Evolutionary conservation across 2,113 vertebrate genomes (phyloP).

Genomic region (Ceyx melanurus): DNA sequence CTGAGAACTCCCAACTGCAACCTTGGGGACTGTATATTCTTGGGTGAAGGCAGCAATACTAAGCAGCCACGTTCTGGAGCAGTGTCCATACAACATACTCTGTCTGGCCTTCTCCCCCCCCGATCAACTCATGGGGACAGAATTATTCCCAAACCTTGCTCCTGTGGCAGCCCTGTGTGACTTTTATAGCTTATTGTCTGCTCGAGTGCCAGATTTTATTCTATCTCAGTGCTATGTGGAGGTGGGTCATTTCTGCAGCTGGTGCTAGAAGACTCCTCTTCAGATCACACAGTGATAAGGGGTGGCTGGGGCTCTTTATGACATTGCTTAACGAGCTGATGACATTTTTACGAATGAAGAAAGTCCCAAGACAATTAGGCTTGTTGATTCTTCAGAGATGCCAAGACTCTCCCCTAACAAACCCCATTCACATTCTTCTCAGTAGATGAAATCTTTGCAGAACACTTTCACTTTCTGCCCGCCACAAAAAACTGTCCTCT

Average conservation of each 20-base stretch:
- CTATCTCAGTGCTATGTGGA: not conserved
- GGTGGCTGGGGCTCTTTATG: slow-evolving; percentile 65
- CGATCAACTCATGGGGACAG: fast-evolving
- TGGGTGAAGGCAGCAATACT: not conserved
- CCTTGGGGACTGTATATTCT: not conserved
- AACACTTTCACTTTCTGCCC: not conserved
- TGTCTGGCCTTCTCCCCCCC: not conserved
- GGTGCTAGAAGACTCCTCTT: slow-evolving; percentile 51
- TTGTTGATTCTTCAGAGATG: slow-evolving; percentile 6
- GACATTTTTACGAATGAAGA: slow-evolving; percentile 73
- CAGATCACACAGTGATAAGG: slow-evolving; percentile 40
- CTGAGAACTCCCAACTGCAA: not conserved
- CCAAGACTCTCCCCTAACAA: not conserved
- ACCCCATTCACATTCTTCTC: not conserved
- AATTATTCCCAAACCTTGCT: not conserved
- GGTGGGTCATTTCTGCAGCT: slow-evolving; percentile 52
- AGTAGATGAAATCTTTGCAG: not conserved
- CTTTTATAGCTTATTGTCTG: not conserved
- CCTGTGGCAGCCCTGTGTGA: not conserved
- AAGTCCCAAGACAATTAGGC: slow-evolving; percentile 15
- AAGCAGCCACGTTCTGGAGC: not conserved
- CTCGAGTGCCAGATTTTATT: not conserved
- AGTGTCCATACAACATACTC: not conserved
- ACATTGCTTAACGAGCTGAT: slow-evolving; percentile 65
- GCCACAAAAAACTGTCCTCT: not conserved